Conservation (phyloP, 1,140 invertebrate genomes). For the Pseudomyrmex sp. region DNA sequence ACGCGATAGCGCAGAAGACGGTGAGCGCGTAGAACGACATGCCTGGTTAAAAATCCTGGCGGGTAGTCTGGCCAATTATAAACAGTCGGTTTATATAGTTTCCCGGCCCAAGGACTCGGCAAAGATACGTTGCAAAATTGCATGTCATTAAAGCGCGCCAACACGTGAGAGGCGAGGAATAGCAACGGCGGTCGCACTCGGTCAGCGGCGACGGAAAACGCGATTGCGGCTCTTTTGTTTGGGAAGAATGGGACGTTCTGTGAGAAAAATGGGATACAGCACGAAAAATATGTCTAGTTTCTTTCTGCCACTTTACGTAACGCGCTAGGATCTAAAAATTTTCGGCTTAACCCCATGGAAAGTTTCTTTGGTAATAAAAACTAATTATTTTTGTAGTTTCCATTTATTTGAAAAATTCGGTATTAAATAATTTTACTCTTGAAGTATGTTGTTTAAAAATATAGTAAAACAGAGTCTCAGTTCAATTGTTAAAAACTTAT, state of each 20-base stretch:
- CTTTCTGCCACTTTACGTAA: too few species aligned
- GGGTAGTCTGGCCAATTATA: slow-evolving; percentile 77
- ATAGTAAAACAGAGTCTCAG: too few species aligned
- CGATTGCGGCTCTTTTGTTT: slow-evolving; percentile 53
- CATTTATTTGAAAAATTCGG: too few species aligned
- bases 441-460: too few species aligned
- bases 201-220: slow-evolving; percentile 38
- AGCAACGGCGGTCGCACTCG: slow-evolving; percentile 12
- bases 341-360: too few species aligned
- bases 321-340: too few species aligned
- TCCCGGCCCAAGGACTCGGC: slow-evolving; percentile 82
- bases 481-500: too few species aligned
- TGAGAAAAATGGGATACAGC: too few species aligned
- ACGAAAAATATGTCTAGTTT: too few species aligned
- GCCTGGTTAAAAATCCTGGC: slow-evolving; percentile 73
- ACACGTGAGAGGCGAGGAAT: slow-evolving; percentile 72
- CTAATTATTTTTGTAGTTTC: too few species aligned
- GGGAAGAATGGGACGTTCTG: not conserved
- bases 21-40: slow-evolving; percentile 63
- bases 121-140: slow-evolving; percentile 83
- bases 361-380: too few species aligned
- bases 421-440: too few species aligned
- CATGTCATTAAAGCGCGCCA: slow-evolving; percentile 82
- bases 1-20: slow-evolving; percentile 69
- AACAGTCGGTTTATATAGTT: slow-evolving; percentile 84